Base-by-base conservation (phyloP, 1,140 invertebrate species). In the Drosophila santomea region DNA sequence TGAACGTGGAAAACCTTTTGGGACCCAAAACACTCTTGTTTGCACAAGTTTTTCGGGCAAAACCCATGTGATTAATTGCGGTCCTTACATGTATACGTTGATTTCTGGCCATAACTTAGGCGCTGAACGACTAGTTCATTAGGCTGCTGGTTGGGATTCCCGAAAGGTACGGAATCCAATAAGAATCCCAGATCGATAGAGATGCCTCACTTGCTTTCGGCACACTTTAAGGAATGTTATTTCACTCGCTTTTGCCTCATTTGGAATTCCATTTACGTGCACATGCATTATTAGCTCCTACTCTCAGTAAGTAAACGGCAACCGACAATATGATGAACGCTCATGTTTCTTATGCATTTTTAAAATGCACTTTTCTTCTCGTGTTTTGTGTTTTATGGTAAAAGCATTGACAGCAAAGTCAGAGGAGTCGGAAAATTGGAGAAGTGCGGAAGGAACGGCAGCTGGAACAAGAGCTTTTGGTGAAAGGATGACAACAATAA, bases 281-380 rank as follows among this genome's bases (percentile, higher is more conserved):
- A 52, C 74, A 75, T 76, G 64, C 62, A 76, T 76, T 76, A 75
- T 76, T 58, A 75, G 50, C 51, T 62, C 51, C 28, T 62, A 36
- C 28, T 56, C 36, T 12, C 43, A 32, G 41, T 50, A 62, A 81
- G 78, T 81, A 81, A 80, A 76, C 68, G 52, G 58, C 73, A 76
- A 39, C 47, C 66, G 74, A 67, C 78, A 72, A 61, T 80, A 77
- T 81, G 78, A 81, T 61, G 52, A 78, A 67, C 52, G 60, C 78
- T 86, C 81, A 86, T 86, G 81, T 67, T 48, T 69, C 74, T 66
- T 74, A 85, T 86, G 84, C 75, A 86, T 86, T 86, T 86, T 86
- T 86, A 86, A 86, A 86, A 86, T 83, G 84, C 83, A 88, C 83
- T 88, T 78, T 85, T 68, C 78, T 69, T 41, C 78, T 76, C 67